Base-by-base conservation (phyloP, 2,113 vertebrate species). In the Aldabrachelys gigantea region DNA sequence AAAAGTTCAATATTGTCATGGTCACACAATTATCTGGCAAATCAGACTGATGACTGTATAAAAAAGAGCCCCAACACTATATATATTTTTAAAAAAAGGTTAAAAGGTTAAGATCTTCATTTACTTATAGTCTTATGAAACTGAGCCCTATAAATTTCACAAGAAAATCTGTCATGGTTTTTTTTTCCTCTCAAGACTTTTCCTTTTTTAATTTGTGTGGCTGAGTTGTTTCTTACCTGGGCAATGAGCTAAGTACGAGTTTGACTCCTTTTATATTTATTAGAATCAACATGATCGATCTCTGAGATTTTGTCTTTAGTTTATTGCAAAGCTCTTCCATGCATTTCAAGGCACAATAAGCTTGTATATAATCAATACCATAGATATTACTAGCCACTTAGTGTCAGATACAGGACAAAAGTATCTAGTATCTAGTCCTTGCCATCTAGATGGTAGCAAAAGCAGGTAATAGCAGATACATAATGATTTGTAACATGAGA, bases 191-290 rank as follows among this genome's bases (percentile, higher is more conserved):
- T 76, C 9, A 53, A 25, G 90, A n/a, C 54, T 8, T 89, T 79
- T 16, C 78, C 21, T 27, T 90, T 12, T 54, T 52, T 44, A 56
- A 83, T 76, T 89, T 85, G 82, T 88, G 17, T 24, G 4, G 10
- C 3, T 41, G 82, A 53, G n/a, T 62, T 62, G 3, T 78, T 94
- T 87, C 50, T 96, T 78, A 78, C 91, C 89, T 52, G 89, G 85
- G 83, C 89, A 87, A 82, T n/a, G 90, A 72, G 52, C 72, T 86
- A 85, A 87, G 76, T 76, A 84, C 56, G 80, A 95, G 52, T 89
- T 87, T 93, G 87, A 85, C 79, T 96, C 47, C 59, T 96, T 94
- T 96, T 89, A 81, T 69, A 31, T 54, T 41, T 80, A 47, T 79
- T 90, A 90, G 84, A 88, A 86, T 94, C 81, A 11, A 22, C 38